Conservation (phyloP, 2,797 vertebrate genomes). For the Zalophus californianus region DNA sequence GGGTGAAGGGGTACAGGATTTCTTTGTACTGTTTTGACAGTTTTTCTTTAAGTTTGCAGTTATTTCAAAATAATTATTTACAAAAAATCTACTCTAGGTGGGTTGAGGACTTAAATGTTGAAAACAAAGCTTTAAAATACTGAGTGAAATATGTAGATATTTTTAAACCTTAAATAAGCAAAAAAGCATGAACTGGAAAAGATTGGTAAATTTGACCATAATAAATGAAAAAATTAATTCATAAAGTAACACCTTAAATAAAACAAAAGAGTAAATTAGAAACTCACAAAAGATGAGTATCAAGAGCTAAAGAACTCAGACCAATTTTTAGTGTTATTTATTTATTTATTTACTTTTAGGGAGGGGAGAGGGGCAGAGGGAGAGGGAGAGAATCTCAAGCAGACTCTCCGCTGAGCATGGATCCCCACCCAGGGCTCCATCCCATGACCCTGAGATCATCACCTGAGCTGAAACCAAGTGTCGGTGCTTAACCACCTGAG, state of each 20-base stretch:
- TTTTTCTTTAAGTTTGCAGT: slow-evolving; percentile 26
- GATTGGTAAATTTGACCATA: neutral
- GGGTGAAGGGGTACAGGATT: neutral
- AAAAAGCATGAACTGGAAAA: neutral
- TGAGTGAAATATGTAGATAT: neutral
- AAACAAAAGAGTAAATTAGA: slow-evolving; percentile 16
- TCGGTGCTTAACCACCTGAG: neutral
- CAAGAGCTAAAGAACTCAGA: neutral
- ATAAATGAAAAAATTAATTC: neutral
- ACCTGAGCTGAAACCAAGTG: neutral
- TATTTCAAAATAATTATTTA: slow-evolving; percentile 18
- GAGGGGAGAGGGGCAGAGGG: neutral
- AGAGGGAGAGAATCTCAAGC: neutral
- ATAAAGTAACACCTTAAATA: neutral
- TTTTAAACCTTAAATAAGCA: slow-evolving; percentile 10
- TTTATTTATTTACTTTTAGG: no score
- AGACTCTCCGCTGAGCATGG: neutral
- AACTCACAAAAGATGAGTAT: neutral
- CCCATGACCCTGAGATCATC: neutral
- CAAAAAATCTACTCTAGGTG: neutral
- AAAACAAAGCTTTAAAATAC: slow-evolving; percentile 20
- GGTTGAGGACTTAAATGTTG: neutral
- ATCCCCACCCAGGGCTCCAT: neutral
- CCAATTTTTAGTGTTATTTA: neutral
- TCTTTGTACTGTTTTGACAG: neutral